Percentiles rank a stretch among this genome's conserved stretches.
These are phyloP conservation scores for Catharus fuscescens DNA, from an alignment of 2,113 vertebrate species.

Conservation along the genomic window DNA sequence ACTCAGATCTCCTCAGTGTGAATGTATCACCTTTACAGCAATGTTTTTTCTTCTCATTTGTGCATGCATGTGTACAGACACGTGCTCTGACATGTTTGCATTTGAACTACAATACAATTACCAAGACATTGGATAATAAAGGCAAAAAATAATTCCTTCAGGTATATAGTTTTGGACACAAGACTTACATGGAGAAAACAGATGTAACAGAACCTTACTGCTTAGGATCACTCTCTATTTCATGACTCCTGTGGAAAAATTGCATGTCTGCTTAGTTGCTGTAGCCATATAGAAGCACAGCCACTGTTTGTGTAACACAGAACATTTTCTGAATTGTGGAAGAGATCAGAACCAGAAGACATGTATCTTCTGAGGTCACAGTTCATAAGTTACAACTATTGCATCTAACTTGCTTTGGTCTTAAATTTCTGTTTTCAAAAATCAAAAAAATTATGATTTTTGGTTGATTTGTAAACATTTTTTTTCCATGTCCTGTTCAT, in stretches of 20 bases:
- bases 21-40: not conserved
- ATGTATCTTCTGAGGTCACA: not conserved
- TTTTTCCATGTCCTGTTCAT: not conserved
- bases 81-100: not conserved
- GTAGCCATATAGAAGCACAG: not conserved
- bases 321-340: not conserved
- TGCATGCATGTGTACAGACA: rapidly evolving
- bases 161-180: not conserved
- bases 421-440: not conserved
- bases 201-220: not conserved
- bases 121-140: not conserved
- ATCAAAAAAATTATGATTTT: not conserved
- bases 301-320: not conserved
- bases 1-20: not conserved
- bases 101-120: not conserved
- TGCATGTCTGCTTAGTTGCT: not conserved
- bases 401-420: not conserved
- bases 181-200: not conserved
- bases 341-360: not conserved
- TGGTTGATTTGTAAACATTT: not conserved
- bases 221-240: not conserved
- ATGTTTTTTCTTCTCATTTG: rapidly evolving
- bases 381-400: not conserved
- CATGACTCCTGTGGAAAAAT: not conserved
- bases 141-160: not conserved